These are phyloP conservation scores for Ferrisia virgata DNA, from an alignment of 2,888 invertebrate genomes.

Conservation along the genomic window DNA sequence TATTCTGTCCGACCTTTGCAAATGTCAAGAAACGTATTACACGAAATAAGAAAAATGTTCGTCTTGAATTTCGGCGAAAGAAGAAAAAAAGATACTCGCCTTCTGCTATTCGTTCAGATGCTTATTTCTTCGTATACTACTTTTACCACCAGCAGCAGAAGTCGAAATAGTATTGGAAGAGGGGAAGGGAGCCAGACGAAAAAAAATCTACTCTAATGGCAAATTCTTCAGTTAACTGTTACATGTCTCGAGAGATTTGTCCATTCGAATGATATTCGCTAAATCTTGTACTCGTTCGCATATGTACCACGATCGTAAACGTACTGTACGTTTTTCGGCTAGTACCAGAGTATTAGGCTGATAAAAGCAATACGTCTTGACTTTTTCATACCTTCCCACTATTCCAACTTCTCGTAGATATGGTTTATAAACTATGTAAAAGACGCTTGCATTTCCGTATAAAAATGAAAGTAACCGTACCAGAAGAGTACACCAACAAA, in stretches of 20 bases:
- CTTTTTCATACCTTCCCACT: background rate
- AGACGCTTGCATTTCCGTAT: background rate
- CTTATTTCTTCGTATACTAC: background rate
- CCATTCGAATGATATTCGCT: slow-evolving; percentile 5
- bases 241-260: background rate
- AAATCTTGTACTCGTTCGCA: background rate
- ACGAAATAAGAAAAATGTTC: slow-evolving; percentile 3
- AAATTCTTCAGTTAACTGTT: slow-evolving; percentile 5
- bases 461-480: too few relatives aligned
- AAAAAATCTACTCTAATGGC: slow-evolving; percentile 1
- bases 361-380: background rate
- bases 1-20: slow-evolving; percentile 10
- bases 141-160: background rate
- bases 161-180: too few relatives aligned
- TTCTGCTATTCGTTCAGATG: background rate
- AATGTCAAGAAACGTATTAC: slow-evolving; percentile 9
- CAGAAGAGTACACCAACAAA: background rate
- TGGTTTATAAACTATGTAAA: background rate
- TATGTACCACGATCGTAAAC: too few relatives aligned
- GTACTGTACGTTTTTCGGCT: background rate
- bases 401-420: background rate
- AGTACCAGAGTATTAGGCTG: background rate
- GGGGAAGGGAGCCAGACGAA: background rate
- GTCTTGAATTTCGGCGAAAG: background rate
- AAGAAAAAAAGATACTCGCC: background rate